phyloP scores from a whole-genome alignment of 2,113 vertebrate species.

The Macquaria ambigua region DNA sequence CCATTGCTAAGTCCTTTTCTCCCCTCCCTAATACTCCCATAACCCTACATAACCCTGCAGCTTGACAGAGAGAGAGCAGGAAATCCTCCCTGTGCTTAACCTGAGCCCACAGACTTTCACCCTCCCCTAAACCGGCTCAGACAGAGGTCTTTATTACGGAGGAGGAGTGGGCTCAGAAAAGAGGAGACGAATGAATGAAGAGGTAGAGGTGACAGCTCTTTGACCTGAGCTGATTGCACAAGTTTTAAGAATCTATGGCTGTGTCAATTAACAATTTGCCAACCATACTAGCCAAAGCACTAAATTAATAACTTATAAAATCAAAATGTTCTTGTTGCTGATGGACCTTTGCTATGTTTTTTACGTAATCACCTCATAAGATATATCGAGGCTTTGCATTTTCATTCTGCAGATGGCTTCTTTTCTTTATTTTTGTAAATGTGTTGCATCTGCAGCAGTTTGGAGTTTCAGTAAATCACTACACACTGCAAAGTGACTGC shows the following conservation, averaged over 20 bases:
- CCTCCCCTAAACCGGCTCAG: constrained; percentile 69
- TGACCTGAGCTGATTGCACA: constrained; percentile 33
- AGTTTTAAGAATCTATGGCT: background rate
- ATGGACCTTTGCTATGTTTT: background rate
- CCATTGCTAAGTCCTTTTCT: constrained; percentile 57
- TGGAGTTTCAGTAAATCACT: constrained; percentile 3
- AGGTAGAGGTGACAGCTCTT: constrained; percentile 35
- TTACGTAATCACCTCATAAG: too few relatives aligned
- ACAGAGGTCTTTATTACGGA: constrained; percentile 78
- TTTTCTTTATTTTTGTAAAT: background rate
- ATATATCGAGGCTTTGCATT: background rate
- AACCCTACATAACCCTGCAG: constrained; percentile 75
- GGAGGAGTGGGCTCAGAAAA: constrained; percentile 50
- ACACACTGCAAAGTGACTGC: constrained; percentile 11
- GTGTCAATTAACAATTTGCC: constrained; percentile 10
- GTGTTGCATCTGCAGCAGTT: constrained; percentile 15
- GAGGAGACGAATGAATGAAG: constrained; percentile 42
- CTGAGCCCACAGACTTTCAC: constrained; percentile 76
- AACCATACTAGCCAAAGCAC: background rate
- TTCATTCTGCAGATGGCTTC: constrained; percentile 1
- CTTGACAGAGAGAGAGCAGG: constrained; percentile 72
- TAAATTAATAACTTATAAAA: background rate
- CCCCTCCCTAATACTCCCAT: constrained; percentile 62
- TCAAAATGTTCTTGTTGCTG: background rate
- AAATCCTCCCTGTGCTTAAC: constrained; percentile 76